phyloP scores from a whole-genome alignment of 2,797 vertebrate genomes.

The Protosalanx chinensis region DNA sequence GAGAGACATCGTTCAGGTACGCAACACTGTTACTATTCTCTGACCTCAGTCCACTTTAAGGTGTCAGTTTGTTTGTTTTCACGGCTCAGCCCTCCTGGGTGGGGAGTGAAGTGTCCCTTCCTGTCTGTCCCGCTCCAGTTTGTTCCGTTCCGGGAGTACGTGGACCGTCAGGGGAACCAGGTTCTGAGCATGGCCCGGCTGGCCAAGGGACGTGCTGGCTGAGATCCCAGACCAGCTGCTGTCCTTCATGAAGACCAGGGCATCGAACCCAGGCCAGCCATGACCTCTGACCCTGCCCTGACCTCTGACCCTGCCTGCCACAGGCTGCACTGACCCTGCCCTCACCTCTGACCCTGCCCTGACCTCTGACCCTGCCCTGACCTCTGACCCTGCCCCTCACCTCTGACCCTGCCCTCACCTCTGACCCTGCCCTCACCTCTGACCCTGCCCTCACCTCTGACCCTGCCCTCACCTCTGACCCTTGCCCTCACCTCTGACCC shows the following conservation, averaged over 20 bases:
- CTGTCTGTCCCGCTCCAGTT: conserved; percentile 73
- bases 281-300: conserved; percentile 49
- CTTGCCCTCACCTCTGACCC: too few species aligned
- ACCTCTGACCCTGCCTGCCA: conserved; percentile 41
- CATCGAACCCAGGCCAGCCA: conserved; percentile 77
- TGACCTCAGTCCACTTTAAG: not conserved
- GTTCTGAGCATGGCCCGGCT: conserved; percentile 94
- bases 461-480: too few species aligned
- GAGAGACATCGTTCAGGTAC: conserved; percentile 97
- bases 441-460: not conserved
- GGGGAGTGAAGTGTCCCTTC: not conserved
- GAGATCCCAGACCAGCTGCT: conserved; percentile 92
- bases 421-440: not conserved
- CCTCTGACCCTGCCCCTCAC: conserved; percentile 62
- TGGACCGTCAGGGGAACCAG: conserved; percentile 93
- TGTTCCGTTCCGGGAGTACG: conserved; percentile 95
- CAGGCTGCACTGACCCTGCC: conserved; percentile 62
- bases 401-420: conserved; percentile 28
- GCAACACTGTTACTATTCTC: not conserved
- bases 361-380: conserved; percentile 58
- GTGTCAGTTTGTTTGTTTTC: too few species aligned
- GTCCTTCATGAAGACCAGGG: conserved; percentile 88
- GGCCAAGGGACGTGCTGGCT: conserved; percentile 86
- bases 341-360: conserved; percentile 52
- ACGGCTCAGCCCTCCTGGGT: too few species aligned